A percentile compares a stretch with the other conserved stretches of the same genome.
Conservation (phyloP, 2,888 invertebrate species). For the Hololepta plana region DNA sequence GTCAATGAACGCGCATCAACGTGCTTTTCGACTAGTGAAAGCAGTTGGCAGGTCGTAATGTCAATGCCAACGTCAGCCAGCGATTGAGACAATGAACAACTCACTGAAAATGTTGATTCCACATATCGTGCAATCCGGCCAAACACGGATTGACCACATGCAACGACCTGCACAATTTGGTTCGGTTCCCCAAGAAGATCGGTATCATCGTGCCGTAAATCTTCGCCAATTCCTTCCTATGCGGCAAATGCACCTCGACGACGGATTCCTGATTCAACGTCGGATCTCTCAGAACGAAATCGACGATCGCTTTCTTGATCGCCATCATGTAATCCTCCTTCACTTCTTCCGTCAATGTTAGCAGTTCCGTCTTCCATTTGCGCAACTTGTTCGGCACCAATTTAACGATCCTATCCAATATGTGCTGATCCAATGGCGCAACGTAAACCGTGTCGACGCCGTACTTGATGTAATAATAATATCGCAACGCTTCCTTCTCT, state of each 20-base stretch:
- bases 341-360: conserved; percentile 54
- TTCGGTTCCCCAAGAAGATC: conserved; percentile 24
- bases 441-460: conserved; percentile 84
- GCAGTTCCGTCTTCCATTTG: conserved; percentile 40
- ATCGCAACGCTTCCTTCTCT: conserved; percentile 55
- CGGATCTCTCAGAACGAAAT: conserved; percentile 76
- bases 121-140: conserved; percentile 58
- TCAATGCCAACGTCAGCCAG: not conserved
- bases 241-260: conserved; percentile 35
- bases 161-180: conserved; percentile 39
- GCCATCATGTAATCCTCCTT: conserved; percentile 72
- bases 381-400: conserved; percentile 43
- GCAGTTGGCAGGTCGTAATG: too few relatives aligned
- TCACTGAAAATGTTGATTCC: conserved; percentile 26
- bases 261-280: conserved; percentile 32
- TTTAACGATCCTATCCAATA: conserved; percentile 45
- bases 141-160: conserved; percentile 69
- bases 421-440: conserved; percentile 58
- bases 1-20: not conserved
- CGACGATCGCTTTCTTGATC: conserved; percentile 82
- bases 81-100: not conserved
- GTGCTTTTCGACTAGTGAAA: too few relatives aligned
- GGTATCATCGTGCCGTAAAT: too few relatives aligned
- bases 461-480: conserved; percentile 79
- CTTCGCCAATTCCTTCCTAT: conserved; percentile 7